Evolutionary conservation across 2,888 invertebrate species (phyloP).

Genomic region (Athetis lepigone): DNA sequence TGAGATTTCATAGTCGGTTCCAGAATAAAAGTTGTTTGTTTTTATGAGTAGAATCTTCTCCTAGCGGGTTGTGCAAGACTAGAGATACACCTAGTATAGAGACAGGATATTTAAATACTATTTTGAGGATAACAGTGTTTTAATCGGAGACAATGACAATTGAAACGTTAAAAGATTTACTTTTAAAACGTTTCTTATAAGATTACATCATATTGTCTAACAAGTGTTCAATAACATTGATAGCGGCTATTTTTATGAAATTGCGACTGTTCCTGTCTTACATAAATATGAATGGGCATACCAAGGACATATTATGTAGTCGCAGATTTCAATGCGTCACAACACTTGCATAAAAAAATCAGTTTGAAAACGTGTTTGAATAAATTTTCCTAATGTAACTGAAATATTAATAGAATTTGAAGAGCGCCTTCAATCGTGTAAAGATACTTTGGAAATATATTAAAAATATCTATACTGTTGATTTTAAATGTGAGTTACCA

Average conservation of each 20-base stretch:
- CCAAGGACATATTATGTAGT: slow-evolving; percentile 77
- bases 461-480: slow-evolving; percentile 5
- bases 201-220: slow-evolving; percentile 28
- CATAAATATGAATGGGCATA: slow-evolving; percentile 77
- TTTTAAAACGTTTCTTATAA: slow-evolving; percentile 4
- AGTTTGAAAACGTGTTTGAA: slow-evolving; percentile 54
- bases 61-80: too few relatives aligned
- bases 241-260: slow-evolving; percentile 48
- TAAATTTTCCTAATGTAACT: slow-evolving; percentile 46
- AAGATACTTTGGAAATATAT: slow-evolving; percentile 20
- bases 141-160: too few relatives aligned
- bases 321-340: slow-evolving; percentile 67
- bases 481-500: slow-evolving; percentile 37
- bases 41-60: too few relatives aligned
- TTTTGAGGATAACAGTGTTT: not conserved
- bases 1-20: too few relatives aligned
- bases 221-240: slow-evolving; percentile 50
- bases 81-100: too few relatives aligned
- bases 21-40: too few relatives aligned
- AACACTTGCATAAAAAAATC: slow-evolving; percentile 63
- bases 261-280: slow-evolving; percentile 63
- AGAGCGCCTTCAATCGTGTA: slow-evolving; percentile 18
- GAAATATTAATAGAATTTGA: slow-evolving; percentile 36
- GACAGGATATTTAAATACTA: not conserved
- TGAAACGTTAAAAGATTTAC: too few relatives aligned